phyloP scores from a whole-genome alignment of 1,140 invertebrate genomes.

The Colletes latitarsis region DNA sequence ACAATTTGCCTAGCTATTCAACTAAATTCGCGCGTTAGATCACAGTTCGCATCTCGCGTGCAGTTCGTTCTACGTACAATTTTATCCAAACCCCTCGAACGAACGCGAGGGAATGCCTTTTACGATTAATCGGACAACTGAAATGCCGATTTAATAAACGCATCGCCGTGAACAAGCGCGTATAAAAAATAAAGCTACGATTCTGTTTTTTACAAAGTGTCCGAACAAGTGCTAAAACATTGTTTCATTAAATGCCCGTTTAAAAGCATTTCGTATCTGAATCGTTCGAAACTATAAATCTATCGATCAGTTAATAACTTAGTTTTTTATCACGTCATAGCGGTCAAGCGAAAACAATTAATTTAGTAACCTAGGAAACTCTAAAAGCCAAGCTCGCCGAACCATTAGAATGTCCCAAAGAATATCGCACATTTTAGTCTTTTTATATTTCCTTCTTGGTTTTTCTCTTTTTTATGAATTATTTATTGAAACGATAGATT shows the following conservation, averaged over 20 bases:
- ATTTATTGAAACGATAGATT: too few relatives aligned
- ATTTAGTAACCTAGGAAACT: not conserved
- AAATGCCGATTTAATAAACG: conserved; percentile 12
- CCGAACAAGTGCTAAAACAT: not conserved
- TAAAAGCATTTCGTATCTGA: not conserved
- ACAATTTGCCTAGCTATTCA: conserved; percentile 46
- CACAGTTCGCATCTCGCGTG: conserved; percentile 66
- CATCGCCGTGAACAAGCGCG: not conserved
- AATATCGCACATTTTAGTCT: too few relatives aligned
- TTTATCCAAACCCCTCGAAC: not conserved
- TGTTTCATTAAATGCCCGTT: not conserved
- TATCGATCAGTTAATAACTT: not conserved
- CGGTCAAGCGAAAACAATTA: not conserved
- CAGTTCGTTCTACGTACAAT: conserved; percentile 1
- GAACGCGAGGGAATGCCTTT: not conserved
- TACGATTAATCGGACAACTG: not conserved
- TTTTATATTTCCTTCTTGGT: too few relatives aligned
- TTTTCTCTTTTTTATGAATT: too few relatives aligned
- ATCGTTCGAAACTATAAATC: too few relatives aligned
- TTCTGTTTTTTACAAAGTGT: too few relatives aligned
- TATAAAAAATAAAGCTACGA: not conserved
- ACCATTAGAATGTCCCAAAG: too few relatives aligned
- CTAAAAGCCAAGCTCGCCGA: not conserved
- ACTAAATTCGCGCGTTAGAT: conserved; percentile 66
- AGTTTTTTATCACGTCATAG: not conserved